phyloP scores from a whole-genome alignment of 1,140 invertebrate genomes.

The Drosophila tristis region DNA sequence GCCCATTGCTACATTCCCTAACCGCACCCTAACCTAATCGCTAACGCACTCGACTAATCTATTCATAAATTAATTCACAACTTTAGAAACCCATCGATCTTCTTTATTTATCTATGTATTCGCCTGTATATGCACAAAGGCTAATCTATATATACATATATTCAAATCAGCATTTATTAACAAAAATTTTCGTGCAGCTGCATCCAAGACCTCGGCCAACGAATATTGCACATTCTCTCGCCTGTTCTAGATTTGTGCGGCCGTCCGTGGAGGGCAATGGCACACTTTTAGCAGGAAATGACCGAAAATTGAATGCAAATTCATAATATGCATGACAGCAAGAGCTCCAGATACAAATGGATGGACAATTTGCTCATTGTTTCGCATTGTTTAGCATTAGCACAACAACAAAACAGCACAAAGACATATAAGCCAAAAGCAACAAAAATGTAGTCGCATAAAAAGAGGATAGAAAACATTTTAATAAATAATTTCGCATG shows the following conservation, averaged over 20 bases:
- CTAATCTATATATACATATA: no score
- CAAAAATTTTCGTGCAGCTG: background rate
- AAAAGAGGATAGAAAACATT: constrained; percentile 20
- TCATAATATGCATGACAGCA: constrained; percentile 28
- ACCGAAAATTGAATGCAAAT: constrained; percentile 66
- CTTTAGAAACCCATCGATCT: no score
- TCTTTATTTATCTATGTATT: no score
- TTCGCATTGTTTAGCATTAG: constrained; percentile 9
- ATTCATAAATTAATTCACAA: no score
- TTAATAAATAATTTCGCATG: constrained; percentile 69
- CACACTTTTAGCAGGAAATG: constrained; percentile 40
- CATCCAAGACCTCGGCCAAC: background rate
- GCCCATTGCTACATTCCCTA: no score
- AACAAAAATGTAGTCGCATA: background rate
- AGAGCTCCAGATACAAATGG: constrained; percentile 27
- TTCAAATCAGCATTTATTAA: constrained; percentile 5
- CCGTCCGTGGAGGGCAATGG: constrained; percentile 11
- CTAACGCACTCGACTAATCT: no score
- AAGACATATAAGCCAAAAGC: no score
- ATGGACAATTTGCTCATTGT: constrained; percentile 43
- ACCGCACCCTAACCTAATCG: no score
- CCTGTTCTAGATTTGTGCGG: no score
- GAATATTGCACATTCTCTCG: background rate
- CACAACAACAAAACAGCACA: no score
- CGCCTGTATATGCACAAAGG: no score